phyloP scores from a whole-genome alignment of 2,113 vertebrate species.

The Enhydra lutris region DNA sequence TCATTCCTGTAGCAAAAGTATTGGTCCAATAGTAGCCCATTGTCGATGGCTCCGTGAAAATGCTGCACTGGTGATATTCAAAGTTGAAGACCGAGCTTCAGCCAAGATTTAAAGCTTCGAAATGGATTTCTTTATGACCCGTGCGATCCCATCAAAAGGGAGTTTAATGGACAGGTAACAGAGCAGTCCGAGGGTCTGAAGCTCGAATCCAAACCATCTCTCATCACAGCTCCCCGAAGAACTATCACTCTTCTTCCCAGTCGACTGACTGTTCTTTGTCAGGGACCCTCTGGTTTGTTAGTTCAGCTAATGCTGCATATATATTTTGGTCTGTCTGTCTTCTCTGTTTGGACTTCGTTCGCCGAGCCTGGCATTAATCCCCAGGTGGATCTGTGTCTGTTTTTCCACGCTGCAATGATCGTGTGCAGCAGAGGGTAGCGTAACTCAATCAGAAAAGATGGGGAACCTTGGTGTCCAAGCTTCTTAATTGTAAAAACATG shows the following conservation, averaged over 20 bases:
- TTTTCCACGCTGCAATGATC: neutral
- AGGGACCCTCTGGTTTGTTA: neutral
- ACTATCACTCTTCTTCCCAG: conserved; percentile 64
- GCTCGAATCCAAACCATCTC: conserved; percentile 61
- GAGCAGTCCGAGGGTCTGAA: conserved; percentile 71
- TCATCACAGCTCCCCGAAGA: conserved; percentile 68
- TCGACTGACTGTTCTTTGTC: conserved; percentile 76
- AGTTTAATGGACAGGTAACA: conserved; percentile 72
- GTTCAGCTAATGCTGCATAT: neutral
- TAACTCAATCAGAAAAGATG: neutral
- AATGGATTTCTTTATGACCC: conserved; percentile 71
- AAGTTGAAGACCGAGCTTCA: neutral
- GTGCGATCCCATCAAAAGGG: conserved; percentile 66
- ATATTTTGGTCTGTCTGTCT: neutral
- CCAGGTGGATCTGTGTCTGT: rapidly evolving
- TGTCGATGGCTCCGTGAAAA: neutral
- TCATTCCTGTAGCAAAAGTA: neutral
- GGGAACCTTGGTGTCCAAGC: conserved; percentile 54
- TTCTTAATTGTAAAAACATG: conserved; percentile 50
- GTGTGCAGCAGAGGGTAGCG: neutral
- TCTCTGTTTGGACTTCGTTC: neutral
- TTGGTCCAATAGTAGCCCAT: rapidly evolving
- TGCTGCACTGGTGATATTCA: neutral
- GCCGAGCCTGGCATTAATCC: too few species aligned
- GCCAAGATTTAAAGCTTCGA: conserved; percentile 43